Conservation (phyloP, 2,113 vertebrate species). For the Orycteropus afer region DNA sequence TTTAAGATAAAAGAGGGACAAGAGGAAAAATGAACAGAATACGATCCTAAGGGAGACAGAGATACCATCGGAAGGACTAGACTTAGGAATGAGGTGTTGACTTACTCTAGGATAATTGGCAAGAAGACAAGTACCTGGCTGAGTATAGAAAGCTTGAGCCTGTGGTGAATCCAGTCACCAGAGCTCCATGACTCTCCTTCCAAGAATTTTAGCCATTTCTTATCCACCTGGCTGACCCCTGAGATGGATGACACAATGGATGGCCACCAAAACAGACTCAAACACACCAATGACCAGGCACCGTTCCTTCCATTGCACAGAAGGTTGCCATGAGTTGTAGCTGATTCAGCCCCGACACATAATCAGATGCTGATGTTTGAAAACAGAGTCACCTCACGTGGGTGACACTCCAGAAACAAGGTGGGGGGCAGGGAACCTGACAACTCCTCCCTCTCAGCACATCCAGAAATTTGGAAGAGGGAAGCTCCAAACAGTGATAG, state of each 20-base stretch:
- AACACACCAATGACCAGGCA: no score
- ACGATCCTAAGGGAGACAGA: not conserved
- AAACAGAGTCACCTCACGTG: fast-evolving
- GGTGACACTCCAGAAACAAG: not conserved
- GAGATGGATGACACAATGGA: no score
- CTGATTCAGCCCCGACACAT: not conserved
- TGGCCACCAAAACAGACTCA: no score
- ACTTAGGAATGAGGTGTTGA: not conserved
- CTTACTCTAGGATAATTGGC: fast-evolving
- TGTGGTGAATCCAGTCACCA: no score
- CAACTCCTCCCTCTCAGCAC: fast-evolving
- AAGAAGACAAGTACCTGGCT: fast-evolving
- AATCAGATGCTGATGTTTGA: fast-evolving
- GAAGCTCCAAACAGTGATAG: fast-evolving
- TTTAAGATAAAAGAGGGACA: not conserved
- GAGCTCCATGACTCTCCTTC: fast-evolving
- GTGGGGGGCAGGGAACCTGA: not conserved
- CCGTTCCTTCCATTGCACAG: no score
- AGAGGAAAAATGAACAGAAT: not conserved
- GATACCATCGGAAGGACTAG: fast-evolving
- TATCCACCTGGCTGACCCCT: fast-evolving
- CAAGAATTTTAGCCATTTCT: fast-evolving
- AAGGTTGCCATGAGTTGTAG: no score
- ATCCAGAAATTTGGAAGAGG: fast-evolving
- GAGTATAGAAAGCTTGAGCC: fast-evolving